Evolutionary conservation across 2,113 vertebrate species (phyloP), one percentile per base, ranked within the genome.

Genomic region (Calidris pugnax): DNA sequence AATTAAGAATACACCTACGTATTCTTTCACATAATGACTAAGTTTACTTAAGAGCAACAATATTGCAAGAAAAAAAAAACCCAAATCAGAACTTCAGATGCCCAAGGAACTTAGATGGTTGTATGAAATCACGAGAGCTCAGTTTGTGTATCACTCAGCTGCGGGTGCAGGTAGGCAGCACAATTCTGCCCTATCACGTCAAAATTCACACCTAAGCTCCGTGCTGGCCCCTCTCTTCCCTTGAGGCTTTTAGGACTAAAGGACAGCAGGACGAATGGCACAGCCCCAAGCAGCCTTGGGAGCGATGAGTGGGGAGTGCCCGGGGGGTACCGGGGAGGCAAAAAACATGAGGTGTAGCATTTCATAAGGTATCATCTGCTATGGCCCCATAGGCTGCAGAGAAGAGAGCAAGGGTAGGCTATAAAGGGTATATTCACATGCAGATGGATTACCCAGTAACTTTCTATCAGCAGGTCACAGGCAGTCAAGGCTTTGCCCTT

Each of bases 331-430:
- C 30, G 33, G 47, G 72, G 12, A 71, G 35, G 33, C 56, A 71
- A 68, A 75, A 75, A 43, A 8, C n/a, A 20, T 5, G 11, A 55
- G 37, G 43, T 19, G 30, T 43, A 57, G 41, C 57, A 41, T 28
- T 24, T 57, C 53, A 5, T 13, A 10, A 48, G 24, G 19, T 43
- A 24, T 27, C 59, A 48, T 33, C 66, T 63, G 64, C 59, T 23
- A 4, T 2, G n/a, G 64, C 47, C 57, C 1, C 0, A n/a, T 18
- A 80, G 0, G 6, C 80, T 14, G 24, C 41, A 19, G 8, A 5
- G 60, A 48, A n/a, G 41, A 32, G 55, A 75, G 62, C 51, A 75
- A 87, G 73, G 67, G 33, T 35, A 66, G 45, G 39, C 62, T 26
- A 39, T 45, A 60, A 33, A 15, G 37, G 21, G 23, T 14, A 10